Evolutionary conservation across 1,140 invertebrate species (phyloP), one percentile per base, ranked within the genome.

Genomic region (Drosophila pseudoananassae): DNA sequence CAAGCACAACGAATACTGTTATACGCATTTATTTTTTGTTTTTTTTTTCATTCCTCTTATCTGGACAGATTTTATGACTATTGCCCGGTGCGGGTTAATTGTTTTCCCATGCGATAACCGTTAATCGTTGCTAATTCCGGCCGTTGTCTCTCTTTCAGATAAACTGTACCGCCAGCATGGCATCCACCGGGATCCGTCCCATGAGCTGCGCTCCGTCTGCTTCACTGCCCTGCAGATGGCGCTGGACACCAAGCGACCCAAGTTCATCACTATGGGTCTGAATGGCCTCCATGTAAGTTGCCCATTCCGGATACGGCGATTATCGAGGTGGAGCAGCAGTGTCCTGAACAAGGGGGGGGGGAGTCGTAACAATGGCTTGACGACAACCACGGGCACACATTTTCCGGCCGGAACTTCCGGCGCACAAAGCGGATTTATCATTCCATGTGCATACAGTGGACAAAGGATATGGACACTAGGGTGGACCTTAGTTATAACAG

Each of bases 181-280:
- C 71, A 93, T 96, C 64, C 92, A 95, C 47, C 94, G 96, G 70
- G 96, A 95, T 91, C 95, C 97, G 14, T 96, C 96, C 27, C 95
- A 97, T 93, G 96, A 97, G 92, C 87, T 98, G 59, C 94, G 97
- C 87, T 94, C 96, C 57, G 95, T 95, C 78, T 98, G 96, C 92
- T 94, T 98, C 77, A 93, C 95, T 66, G 95, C 96, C 7, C 93
- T 98, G 77, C 96, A 97, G 92, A 92, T 96, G 77, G 96, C 97
- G n/a, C 91, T 98, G 53, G 97, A 98, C 92, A 97, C 95, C 46
- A 97, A 96, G 92, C 94, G 95, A 74, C 96, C 95, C 81, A 97
- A 97, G 92, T 94, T 98, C 60, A 94, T 97, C 46, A 93, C 94
- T 23, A 94, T 96, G 91, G 96, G 96, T 31, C 92, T 98, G 14